Evolutionary conservation across 2,797 vertebrate genomes (phyloP).

Genomic region (Natrix natrix): DNA sequence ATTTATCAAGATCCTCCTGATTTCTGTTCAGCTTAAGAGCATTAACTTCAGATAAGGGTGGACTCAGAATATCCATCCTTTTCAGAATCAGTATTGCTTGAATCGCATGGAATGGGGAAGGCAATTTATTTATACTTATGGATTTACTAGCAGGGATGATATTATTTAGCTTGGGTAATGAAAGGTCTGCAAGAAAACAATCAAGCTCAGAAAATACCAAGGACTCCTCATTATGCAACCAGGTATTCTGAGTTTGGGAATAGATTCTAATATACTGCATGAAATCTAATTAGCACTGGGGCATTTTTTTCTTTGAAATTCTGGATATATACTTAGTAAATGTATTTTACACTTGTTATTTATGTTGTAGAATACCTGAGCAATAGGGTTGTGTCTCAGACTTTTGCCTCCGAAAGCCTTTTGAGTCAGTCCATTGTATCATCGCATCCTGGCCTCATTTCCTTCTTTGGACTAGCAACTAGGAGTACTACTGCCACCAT

Average conservation of each 20-base stretch:
- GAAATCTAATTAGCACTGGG: neutral
- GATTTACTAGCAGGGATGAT: neutral
- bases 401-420: neutral
- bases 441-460: neutral
- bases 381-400: neutral
- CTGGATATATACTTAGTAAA: slow-evolving; percentile 58
- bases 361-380: slow-evolving; percentile 37
- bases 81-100: neutral
- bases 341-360: slow-evolving; percentile 56
- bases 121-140: neutral
- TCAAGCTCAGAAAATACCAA: neutral
- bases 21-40: neutral
- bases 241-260: neutral
- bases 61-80: neutral
- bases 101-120: neutral
- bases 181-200: neutral
- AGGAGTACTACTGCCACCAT: neutral
- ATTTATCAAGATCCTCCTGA: neutral
- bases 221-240: neutral
- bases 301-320: neutral
- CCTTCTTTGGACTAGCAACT: neutral
- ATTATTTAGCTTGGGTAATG: neutral
- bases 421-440: neutral
- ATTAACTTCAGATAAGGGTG: neutral
- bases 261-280: neutral